Percentiles rank a stretch among this genome's conserved stretches.
Conservation (phyloP, 2,888 invertebrate species). For the Octodonta nipae region DNA sequence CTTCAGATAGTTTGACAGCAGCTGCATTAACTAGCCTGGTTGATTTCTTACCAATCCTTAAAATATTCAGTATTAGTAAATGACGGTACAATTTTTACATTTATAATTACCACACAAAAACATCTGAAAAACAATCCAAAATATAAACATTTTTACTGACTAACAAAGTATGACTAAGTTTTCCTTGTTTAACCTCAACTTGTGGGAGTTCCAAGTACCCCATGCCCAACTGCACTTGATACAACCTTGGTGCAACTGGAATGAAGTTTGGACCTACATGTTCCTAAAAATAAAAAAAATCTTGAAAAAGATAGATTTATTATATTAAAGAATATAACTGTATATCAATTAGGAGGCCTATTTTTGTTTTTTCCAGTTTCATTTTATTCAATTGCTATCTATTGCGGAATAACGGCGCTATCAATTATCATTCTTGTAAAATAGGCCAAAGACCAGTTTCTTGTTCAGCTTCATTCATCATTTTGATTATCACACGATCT, state of each 20-base stretch:
- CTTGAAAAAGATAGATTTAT: too few relatives aligned
- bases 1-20: conserved; percentile 91
- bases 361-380: too few relatives aligned
- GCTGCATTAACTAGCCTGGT: conserved; percentile 89
- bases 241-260: conserved; percentile 61
- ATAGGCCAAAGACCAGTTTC: too few relatives aligned
- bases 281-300: too few relatives aligned
- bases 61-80: conserved; percentile 6
- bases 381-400: too few relatives aligned
- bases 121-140: conserved; percentile 83
- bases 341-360: too few relatives aligned
- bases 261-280: conserved; percentile 56
- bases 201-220: conserved; percentile 97
- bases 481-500: too few relatives aligned
- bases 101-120: conserved; percentile 88
- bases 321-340: too few relatives aligned
- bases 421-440: too few relatives aligned
- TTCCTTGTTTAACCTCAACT: conserved; percentile 62
- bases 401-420: too few relatives aligned
- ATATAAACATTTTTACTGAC: conserved; percentile 90
- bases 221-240: conserved; percentile 94
- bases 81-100: too few relatives aligned
- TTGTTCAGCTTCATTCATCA: too few relatives aligned
- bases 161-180: conserved; percentile 63
- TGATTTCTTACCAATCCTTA: conserved; percentile 92